Percentiles rank a stretch among this genome's conserved stretches.
phyloP scores from a whole-genome alignment of 2,888 invertebrate genomes.

The Scaptomyza tumidula region DNA sequence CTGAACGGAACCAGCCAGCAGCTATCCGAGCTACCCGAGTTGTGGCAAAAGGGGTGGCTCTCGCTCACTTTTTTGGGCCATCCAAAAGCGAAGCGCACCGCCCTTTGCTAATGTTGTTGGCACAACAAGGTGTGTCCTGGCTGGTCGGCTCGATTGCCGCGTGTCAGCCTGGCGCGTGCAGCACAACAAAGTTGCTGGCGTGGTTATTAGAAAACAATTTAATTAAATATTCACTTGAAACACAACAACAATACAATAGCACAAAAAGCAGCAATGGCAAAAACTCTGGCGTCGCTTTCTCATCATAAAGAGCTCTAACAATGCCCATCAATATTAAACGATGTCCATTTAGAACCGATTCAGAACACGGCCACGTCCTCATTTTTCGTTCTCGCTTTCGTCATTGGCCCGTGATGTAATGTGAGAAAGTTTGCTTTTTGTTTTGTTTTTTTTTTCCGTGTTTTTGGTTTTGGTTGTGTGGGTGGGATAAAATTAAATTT shows the following conservation, averaged over 20 bases:
- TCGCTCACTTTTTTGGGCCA: slow-evolving; percentile 55
- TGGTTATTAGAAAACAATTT: slow-evolving; percentile 83
- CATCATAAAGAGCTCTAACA: slow-evolving; percentile 67
- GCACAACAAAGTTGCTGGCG: slow-evolving; percentile 65
- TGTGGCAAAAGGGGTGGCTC: slow-evolving; percentile 64
- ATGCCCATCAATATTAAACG: slow-evolving; percentile 78
- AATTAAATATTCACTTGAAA: slow-evolving; percentile 83
- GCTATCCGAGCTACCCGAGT: neutral
- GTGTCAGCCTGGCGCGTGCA: slow-evolving; percentile 61
- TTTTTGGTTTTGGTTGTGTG: slow-evolving; percentile 15
- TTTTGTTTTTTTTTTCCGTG: no score
- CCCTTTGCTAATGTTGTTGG: slow-evolving; percentile 79
- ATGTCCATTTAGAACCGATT: slow-evolving; percentile 70
- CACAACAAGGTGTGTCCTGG: slow-evolving; percentile 80
- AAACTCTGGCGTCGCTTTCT: slow-evolving; percentile 57
- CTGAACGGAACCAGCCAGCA: slow-evolving; percentile 9
- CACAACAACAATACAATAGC: slow-evolving; percentile 42
- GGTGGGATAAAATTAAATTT: slow-evolving; percentile 33
- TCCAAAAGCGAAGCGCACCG: slow-evolving; percentile 40
- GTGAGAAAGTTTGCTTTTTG: slow-evolving; percentile 67
- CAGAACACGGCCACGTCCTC: slow-evolving; percentile 31
- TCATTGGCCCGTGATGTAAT: slow-evolving; percentile 67
- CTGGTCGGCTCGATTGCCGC: slow-evolving; percentile 59
- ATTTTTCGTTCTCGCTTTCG: slow-evolving; percentile 20
- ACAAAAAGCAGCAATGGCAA: slow-evolving; percentile 27